These are phyloP conservation scores for Acipenser ruthenus DNA, from an alignment of 2,797 vertebrate species.

Conservation along the genomic window DNA sequence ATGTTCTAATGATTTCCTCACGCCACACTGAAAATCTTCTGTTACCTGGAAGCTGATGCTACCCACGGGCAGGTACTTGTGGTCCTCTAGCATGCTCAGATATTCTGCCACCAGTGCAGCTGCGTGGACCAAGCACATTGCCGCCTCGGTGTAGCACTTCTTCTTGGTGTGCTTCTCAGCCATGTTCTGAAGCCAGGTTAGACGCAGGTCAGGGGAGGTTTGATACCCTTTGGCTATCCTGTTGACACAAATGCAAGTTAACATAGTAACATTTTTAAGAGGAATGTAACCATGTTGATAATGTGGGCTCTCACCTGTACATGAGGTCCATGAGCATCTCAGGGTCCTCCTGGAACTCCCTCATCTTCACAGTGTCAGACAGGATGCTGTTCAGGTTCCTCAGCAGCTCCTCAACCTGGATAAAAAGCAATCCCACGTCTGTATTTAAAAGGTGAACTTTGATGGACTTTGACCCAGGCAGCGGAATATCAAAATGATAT, in stretches of 20 bases:
- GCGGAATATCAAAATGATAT: no score
- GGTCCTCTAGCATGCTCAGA: constrained; percentile 93
- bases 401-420: constrained; percentile 85
- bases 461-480: no score
- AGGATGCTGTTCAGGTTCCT: constrained; percentile 92
- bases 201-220: constrained; percentile 86
- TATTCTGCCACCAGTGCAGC: constrained; percentile 93
- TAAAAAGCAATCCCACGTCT: neutral
- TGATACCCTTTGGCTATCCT: constrained; percentile 98
- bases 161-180: constrained; percentile 89
- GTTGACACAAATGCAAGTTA: constrained; percentile 10
- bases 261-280: no score
- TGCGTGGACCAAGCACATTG: constrained; percentile 91
- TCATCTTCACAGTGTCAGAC: constrained; percentile 97
- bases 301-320: constrained; percentile 72
- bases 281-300: no score
- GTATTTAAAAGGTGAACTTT: neutral
- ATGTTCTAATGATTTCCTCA: no score
- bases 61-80: constrained; percentile 88
- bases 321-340: constrained; percentile 99
- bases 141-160: constrained; percentile 90
- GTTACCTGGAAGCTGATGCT: constrained; percentile 92
- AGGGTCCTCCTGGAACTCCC: constrained; percentile 92
- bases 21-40: neutral
- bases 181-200: constrained; percentile 99